Evolutionary conservation across 2,888 invertebrate species (phyloP).

Genomic region (Mellilla xanthometata): DNA sequence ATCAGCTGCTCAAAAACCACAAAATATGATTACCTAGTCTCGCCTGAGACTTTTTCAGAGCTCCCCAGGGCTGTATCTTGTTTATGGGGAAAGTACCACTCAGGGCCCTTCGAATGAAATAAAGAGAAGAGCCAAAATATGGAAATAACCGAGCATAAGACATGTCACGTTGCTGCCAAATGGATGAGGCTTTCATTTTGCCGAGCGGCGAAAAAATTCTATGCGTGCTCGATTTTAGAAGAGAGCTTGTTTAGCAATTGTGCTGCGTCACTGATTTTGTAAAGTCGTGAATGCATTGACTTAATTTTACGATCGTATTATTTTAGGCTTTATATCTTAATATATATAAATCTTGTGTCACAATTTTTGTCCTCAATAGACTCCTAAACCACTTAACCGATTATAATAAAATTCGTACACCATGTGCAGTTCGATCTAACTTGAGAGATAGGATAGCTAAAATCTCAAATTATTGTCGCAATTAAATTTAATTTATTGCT

Average conservation of each 20-base stretch:
- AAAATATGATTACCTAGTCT: not conserved
- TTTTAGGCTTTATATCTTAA: too few species aligned
- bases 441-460: too few species aligned
- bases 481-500: too few species aligned
- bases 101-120: conserved; percentile 10
- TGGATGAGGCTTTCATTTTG: conserved; percentile 22
- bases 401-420: too few species aligned
- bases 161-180: conserved; percentile 25
- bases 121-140: conserved; percentile 17
- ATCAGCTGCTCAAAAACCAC: too few species aligned
- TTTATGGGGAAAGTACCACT: conserved; percentile 3
- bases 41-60: not conserved
- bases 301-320: conserved; percentile 3
- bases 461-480: too few species aligned
- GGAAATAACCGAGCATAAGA: conserved; percentile 19
- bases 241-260: not conserved
- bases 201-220: conserved; percentile 16
- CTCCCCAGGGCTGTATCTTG: conserved; percentile 7
- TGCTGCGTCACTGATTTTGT: conserved; percentile 4
- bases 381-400: too few species aligned
- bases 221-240: not conserved
- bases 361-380: too few species aligned
- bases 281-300: conserved; percentile 10
- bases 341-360: too few species aligned
- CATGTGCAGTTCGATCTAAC: too few species aligned